These are phyloP conservation scores for Otus scops DNA, from an alignment of 2,797 vertebrate genomes.

Conservation along the genomic window DNA sequence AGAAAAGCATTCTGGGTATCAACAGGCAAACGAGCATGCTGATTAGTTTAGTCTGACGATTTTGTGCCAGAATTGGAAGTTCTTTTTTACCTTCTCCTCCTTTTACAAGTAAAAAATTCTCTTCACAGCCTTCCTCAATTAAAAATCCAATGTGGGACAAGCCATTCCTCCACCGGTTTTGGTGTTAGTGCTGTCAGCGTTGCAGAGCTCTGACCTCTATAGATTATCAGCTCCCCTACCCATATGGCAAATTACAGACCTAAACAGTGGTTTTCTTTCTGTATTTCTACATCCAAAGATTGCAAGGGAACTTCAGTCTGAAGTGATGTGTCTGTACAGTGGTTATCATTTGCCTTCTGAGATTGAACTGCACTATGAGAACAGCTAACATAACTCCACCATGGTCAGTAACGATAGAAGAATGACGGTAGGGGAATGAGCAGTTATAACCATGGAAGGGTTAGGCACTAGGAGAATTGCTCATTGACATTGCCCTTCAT, in stretches of 20 bases:
- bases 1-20: background rate
- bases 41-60: background rate
- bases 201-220: background rate
- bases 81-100: background rate
- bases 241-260: background rate
- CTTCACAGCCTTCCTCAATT: background rate
- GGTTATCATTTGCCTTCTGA: background rate
- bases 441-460: background rate
- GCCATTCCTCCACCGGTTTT: background rate
- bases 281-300: background rate
- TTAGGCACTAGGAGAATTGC: background rate
- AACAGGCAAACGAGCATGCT: background rate
- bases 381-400: background rate
- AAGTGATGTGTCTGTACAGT: background rate
- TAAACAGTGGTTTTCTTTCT: background rate
- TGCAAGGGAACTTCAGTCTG: background rate
- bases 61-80: background rate
- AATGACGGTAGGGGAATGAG: background rate
- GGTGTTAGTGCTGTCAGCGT: fast-evolving
- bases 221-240: background rate
- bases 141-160: background rate
- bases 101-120: background rate
- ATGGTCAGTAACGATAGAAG: background rate
- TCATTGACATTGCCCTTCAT: background rate
- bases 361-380: background rate